Conservation (phyloP, 2,797 vertebrate genomes). For the Merluccius polli region DNA sequence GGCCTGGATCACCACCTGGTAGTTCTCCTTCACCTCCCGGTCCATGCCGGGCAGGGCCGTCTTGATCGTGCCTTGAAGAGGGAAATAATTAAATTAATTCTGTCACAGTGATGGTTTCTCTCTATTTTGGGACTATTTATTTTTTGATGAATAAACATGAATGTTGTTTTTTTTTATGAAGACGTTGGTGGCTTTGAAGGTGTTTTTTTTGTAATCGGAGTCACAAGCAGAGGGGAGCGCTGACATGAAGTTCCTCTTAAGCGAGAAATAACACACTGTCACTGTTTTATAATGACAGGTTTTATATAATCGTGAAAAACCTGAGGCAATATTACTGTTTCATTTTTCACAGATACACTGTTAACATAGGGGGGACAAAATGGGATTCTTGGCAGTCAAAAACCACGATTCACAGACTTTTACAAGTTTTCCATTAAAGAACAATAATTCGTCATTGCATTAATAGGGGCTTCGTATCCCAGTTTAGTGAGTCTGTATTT, state of each 20-base stretch:
- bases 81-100: not conserved
- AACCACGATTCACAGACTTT: not conserved
- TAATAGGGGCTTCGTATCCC: not conserved
- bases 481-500: not conserved
- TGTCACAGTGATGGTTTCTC: not conserved
- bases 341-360: not conserved
- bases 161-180: not conserved
- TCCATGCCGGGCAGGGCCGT: conserved; percentile 96
- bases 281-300: not conserved
- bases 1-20: conserved; percentile 96
- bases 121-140: not conserved
- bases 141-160: not conserved
- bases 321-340: not conserved
- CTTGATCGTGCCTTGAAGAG: conserved; percentile 83
- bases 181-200: not conserved
- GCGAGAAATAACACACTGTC: not conserved
- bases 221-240: not conserved
- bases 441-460: not conserved
- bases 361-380: not conserved
- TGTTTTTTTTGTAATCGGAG: not conserved
- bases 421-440: conserved; percentile 1
- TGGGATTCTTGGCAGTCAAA: not conserved
- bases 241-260: not conserved
- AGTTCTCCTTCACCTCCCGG: conserved; percentile 90
- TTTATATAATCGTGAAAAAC: not conserved